Evolutionary conservation across 2,888 invertebrate genomes (phyloP).

Genomic region (Orchesella flavescens): DNA sequence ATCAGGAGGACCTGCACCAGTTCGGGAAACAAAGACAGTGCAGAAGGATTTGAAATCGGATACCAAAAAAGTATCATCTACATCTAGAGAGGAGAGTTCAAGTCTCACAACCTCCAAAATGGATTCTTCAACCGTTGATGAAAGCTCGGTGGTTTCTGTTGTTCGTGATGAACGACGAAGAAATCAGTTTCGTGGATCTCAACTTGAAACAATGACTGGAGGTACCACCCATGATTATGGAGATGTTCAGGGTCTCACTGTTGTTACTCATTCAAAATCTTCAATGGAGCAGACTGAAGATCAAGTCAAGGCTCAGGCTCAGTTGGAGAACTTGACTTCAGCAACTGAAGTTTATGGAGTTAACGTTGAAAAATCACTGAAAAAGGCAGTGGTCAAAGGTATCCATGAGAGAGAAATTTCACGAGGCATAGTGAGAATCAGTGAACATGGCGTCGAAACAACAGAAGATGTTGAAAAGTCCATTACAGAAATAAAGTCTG

Average conservation of each 20-base stretch:
- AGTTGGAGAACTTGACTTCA: constrained; percentile 61
- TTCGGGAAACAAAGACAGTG: background rate
- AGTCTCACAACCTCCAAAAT: constrained; percentile 4
- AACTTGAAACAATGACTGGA: constrained; percentile 67
- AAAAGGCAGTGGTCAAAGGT: constrained; percentile 61
- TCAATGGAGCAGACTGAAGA: constrained; percentile 70
- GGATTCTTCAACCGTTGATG: constrained; percentile 31
- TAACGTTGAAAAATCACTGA: constrained; percentile 66
- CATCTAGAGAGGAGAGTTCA: background rate
- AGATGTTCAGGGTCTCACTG: constrained; percentile 70
- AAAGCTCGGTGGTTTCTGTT: constrained; percentile 16
- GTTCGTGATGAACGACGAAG: constrained; percentile 34
- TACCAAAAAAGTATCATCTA: constrained; percentile 13
- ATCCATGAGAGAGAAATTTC: constrained; percentile 71
- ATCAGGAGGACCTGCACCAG: constrained; percentile 43
- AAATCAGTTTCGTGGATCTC: constrained; percentile 67
- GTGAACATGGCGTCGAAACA: constrained; percentile 66
- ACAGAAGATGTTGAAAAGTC: constrained; percentile 71
- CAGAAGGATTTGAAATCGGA: constrained; percentile 32
- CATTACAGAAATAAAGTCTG: constrained; percentile 69
- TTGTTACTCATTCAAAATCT: constrained; percentile 70
- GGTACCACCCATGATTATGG: constrained; percentile 69
- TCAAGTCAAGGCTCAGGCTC: constrained; percentile 67
- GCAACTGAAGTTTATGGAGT: constrained; percentile 68
- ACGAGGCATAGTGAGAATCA: constrained; percentile 68